These are phyloP conservation scores for Gymnocephalus cernua DNA, from an alignment of 2,113 vertebrate species.

Conservation along the genomic window DNA sequence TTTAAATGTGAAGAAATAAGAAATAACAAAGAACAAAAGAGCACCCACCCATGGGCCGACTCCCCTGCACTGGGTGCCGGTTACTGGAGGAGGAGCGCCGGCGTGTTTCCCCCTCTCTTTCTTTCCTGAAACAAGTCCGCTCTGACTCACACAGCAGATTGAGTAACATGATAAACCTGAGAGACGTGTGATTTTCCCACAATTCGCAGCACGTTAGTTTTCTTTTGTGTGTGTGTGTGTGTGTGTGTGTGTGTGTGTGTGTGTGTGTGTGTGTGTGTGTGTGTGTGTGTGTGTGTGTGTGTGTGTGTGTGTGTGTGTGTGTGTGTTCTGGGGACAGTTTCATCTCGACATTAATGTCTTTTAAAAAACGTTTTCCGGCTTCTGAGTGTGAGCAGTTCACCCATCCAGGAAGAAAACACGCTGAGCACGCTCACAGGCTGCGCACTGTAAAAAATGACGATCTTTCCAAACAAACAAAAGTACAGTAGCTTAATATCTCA, in stretches of 20 bases:
- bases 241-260: not conserved
- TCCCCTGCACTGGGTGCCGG: slow-evolving; percentile 14
- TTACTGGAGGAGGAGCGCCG: slow-evolving; percentile 52
- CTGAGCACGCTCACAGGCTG: not conserved
- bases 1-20: not conserved
- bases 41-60: not conserved
- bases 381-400: not conserved
- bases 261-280: slow-evolving; percentile 1
- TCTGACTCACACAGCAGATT: slow-evolving; percentile 75
- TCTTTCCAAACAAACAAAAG: no score
- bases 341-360: slow-evolving; percentile 8
- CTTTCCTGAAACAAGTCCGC: slow-evolving; percentile 66
- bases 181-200: slow-evolving; percentile 64
- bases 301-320: not conserved
- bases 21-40: slow-evolving; percentile 3
- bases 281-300: slow-evolving; percentile 6
- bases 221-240: not conserved
- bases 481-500: no score
- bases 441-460: slow-evolving; percentile 25
- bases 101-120: slow-evolving; percentile 59
- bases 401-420: slow-evolving; percentile 27
- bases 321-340: slow-evolving; percentile 18
- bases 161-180: slow-evolving; percentile 36
- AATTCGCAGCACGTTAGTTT: not conserved
- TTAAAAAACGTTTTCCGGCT: not conserved